Evolutionary conservation across 1,140 invertebrate species (phyloP).

Genomic region (Uloborus diversus): DNA sequence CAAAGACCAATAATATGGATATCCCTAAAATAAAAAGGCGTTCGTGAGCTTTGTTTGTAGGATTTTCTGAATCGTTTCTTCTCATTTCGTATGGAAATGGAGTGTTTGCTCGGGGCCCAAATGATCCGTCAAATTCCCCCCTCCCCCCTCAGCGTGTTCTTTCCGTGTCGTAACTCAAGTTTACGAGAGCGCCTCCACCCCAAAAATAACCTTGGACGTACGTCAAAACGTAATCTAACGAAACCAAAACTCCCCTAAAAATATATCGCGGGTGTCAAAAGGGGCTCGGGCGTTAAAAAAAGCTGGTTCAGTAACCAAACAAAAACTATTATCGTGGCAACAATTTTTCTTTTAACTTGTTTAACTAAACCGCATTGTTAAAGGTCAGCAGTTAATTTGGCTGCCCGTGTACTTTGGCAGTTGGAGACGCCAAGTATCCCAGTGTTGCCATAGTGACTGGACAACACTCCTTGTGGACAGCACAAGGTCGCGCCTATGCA

Average conservation of each 20-base stretch:
- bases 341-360: slow-evolving; percentile 48
- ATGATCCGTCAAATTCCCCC: background rate
- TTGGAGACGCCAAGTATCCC: slow-evolving; percentile 38
- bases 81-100: background rate
- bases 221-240: slow-evolving; percentile 33
- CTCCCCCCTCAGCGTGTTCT: background rate
- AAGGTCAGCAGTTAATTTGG: slow-evolving; percentile 50
- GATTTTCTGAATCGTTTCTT: background rate
- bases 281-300: background rate
- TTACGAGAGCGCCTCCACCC: background rate
- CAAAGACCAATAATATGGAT: too few relatives aligned
- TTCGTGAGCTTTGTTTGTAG: too few relatives aligned
- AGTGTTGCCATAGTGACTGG: slow-evolving; percentile 13
- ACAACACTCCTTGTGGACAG: slow-evolving; percentile 30
- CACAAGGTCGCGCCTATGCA: slow-evolving; percentile 36
- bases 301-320: slow-evolving; percentile 1
- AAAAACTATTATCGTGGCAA: slow-evolving; percentile 14
- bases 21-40: too few relatives aligned
- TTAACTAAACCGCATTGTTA: slow-evolving; percentile 49
- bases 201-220: slow-evolving; percentile 36
- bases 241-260: slow-evolving; percentile 23
- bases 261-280: slow-evolving; percentile 45
- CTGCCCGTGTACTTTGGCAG: slow-evolving; percentile 44
- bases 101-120: background rate
- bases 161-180: background rate